Conservation (phyloP, 2,888 invertebrate genomes). For the Helleia helle region DNA sequence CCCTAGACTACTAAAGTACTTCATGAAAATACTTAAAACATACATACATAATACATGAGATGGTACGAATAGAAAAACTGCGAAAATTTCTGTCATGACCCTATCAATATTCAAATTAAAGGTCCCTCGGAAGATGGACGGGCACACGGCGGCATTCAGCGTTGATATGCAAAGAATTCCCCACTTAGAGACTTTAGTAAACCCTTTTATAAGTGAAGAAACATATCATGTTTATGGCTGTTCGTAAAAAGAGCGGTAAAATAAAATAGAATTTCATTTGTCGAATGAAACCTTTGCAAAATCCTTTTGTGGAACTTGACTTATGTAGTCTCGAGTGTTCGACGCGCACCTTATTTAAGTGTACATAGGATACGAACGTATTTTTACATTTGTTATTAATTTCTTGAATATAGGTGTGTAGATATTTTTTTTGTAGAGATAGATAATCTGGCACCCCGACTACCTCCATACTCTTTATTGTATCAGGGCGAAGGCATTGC, state of each 20-base stretch:
- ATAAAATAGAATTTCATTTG: constrained; percentile 11
- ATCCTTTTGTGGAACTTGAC: not conserved
- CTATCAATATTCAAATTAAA: constrained; percentile 67
- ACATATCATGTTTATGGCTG: constrained; percentile 65
- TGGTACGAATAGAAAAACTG: constrained; percentile 38
- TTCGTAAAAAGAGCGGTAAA: constrained; percentile 10
- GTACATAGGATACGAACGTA: too few species aligned
- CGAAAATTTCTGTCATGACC: constrained; percentile 35
- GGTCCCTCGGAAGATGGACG: constrained; percentile 50
- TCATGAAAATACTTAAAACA: not conserved
- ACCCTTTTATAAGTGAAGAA: constrained; percentile 65
- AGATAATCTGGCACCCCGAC: too few species aligned
- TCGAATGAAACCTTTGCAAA: constrained; percentile 10
- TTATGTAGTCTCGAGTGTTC: too few species aligned
- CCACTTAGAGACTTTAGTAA: constrained; percentile 53
- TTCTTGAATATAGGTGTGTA: too few species aligned
- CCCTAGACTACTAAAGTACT: constrained; percentile 3
- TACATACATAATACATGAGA: constrained; percentile 31
- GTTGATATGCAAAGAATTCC: constrained; percentile 63
- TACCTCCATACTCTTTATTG: too few species aligned
- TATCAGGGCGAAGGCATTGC: too few species aligned
- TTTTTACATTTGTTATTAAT: too few species aligned
- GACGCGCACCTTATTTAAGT: too few species aligned
- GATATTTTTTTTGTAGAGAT: too few species aligned
- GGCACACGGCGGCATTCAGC: constrained; percentile 59